Conservation (phyloP, 2,888 invertebrate species). For the Listrodromus nycthemerus region DNA sequence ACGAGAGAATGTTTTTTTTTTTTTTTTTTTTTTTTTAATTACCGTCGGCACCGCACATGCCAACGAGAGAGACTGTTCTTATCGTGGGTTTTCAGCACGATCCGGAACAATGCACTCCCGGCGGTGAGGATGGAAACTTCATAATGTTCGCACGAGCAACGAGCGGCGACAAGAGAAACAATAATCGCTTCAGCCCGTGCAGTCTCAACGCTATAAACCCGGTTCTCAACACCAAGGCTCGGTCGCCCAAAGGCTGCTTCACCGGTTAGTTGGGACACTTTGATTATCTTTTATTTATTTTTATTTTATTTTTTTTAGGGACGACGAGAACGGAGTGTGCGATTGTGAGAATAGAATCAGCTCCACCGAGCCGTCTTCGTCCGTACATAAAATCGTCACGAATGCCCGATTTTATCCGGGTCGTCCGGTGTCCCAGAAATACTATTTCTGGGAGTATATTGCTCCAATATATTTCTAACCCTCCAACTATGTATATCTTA, state of each 20-base stretch:
- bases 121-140: conserved; percentile 98
- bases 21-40: no score
- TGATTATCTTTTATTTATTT: conserved; percentile 7
- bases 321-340: background rate
- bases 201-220: conserved; percentile 96
- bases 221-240: conserved; percentile 95
- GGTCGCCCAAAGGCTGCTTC: conserved; percentile 96
- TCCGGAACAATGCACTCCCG: conserved; percentile 97
- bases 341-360: background rate
- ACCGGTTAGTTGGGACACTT: conserved; percentile 87
- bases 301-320: background rate
- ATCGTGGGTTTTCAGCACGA: conserved; percentile 90
- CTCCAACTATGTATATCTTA: conserved; percentile 36
- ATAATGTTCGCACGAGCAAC: conserved; percentile 99
- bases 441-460: no score
- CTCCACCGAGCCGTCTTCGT: background rate
- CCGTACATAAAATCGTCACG: conserved; percentile 12
- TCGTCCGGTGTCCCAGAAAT: conserved; percentile 33
- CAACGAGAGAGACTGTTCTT: background rate
- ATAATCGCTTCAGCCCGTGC: conserved; percentile 97
- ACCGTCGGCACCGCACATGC: background rate
- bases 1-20: no score
- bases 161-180: conserved; percentile 98
- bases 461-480: conserved; percentile 18
- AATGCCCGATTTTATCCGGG: conserved; percentile 25